These are phyloP conservation scores for Heliangelus exortis DNA, from an alignment of 2,797 vertebrate genomes.

Conservation along the genomic window DNA sequence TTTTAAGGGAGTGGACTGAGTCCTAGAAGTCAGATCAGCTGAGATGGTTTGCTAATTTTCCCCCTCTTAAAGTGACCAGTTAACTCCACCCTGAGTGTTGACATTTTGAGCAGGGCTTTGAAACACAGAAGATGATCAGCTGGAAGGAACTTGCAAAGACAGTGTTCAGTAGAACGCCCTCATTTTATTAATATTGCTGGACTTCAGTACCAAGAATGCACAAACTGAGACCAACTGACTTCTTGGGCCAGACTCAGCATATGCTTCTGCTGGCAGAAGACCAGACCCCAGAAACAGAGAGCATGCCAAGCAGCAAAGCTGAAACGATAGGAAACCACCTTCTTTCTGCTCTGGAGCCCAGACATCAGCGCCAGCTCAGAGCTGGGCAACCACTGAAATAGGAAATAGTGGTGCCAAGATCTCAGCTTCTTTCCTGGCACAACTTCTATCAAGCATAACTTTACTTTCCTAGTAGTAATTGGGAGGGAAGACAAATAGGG, in stretches of 20 bases:
- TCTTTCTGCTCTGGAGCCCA: slow-evolving; percentile 9
- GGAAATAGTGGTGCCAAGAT: slow-evolving; percentile 13
- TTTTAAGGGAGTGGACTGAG: not conserved
- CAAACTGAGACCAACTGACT: not conserved
- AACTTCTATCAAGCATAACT: not conserved
- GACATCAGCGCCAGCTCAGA: slow-evolving; percentile 1
- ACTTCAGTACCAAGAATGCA: not conserved
- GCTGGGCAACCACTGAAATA: not conserved
- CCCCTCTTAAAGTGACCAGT: not conserved
- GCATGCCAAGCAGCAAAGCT: not conserved
- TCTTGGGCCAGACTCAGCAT: not conserved
- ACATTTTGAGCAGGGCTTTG: not conserved
- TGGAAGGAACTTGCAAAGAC: not conserved
- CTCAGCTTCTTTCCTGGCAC: slow-evolving; percentile 21
- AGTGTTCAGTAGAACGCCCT: not conserved
- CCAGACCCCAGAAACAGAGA: slow-evolving; percentile 5
- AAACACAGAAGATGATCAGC: not conserved
- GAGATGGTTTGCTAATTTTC: not conserved
- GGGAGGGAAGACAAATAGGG: not conserved
- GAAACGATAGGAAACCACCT: not conserved
- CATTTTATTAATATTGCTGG: not conserved
- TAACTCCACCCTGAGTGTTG: not conserved
- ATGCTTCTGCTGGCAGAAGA: slow-evolving; percentile 12
- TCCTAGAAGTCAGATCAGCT: not conserved
- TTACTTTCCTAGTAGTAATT: not conserved